These are phyloP conservation scores for Drosophila putrida DNA, from an alignment of 2,888 invertebrate species.

Conservation along the genomic window DNA sequence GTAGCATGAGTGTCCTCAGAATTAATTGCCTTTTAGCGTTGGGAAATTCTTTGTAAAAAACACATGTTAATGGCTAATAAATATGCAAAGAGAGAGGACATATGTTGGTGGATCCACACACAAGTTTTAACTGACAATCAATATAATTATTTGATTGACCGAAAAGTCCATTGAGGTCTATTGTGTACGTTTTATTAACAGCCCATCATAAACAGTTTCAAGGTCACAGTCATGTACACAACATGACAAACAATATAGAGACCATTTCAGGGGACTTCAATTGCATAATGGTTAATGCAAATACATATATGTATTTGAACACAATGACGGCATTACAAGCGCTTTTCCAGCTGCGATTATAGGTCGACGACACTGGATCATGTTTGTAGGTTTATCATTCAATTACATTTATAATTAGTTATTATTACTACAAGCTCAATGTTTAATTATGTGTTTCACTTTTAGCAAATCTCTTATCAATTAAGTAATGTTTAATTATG, in stretches of 20 bases:
- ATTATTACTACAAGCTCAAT: constrained; percentile 3
- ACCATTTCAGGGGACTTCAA: constrained; percentile 25
- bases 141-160: constrained; percentile 4
- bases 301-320: background rate
- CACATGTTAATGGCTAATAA: constrained; percentile 3
- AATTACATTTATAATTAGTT: background rate
- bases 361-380: constrained; percentile 42
- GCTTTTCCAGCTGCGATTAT: constrained; percentile 27
- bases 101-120: background rate
- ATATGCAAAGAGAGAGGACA: constrained; percentile 1
- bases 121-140: background rate
- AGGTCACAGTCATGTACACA: constrained; percentile 38
- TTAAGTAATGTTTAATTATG: background rate
- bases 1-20: background rate
- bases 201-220: constrained; percentile 47
- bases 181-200: constrained; percentile 27
- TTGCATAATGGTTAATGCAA: constrained; percentile 33
- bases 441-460: constrained; percentile 30
- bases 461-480: constrained; percentile 23
- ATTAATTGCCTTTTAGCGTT: background rate
- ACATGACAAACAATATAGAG: constrained; percentile 13
- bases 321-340: constrained; percentile 27
- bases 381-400: constrained; percentile 30
- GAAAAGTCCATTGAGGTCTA: background rate
- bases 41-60: constrained; percentile 2